Base-by-base conservation (phyloP, 2,113 vertebrate species). In the Strigops habroptila region DNA sequence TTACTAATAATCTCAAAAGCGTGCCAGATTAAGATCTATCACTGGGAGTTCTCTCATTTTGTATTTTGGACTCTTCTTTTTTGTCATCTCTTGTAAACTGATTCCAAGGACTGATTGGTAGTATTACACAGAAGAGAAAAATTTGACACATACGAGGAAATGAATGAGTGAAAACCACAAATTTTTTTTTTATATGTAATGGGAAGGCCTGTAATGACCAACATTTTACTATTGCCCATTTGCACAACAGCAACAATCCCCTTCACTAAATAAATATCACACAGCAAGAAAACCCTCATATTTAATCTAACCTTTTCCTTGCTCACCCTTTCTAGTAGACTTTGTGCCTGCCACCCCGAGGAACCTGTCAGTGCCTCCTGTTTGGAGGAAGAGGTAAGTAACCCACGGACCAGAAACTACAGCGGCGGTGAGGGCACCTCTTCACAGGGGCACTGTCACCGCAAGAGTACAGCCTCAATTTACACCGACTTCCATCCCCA, bases 101-200 rank as follows among this genome's bases (percentile, higher is more conserved):
- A 86, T 70, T 53, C 67, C 51, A 49, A 6, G 63, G 49, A 43
- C 18, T 10, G n/a, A n/a, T n/a, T n/a, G n/a, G 82, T 39, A 79
- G 18, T 21, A 23, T 46, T 43, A 64, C 9, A 41, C 5, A 31
- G 12, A 37, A 30, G 8, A 59, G 37, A 57, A 73, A n/a, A 5
- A 48, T 31, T 15, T n/a, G 37, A 59, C 39, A 55, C 9, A 18
- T 13, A 33, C 14, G 65, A 35, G 24, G 31, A 52, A 74, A 62
- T 2, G 2, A 80, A 23, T 16, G 3, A 55, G 3, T 43, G 31
- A 62, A 90, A 91, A 23, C 0, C 0, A 1, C 6, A 1, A 0
- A 6, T 28, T 63, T 52, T 76, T 41, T 46, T 19, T 16, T 71
- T 44, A 14, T 7, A 7, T 64, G 31, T 43, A 28, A 43, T 1